Evolutionary conservation across 1,140 invertebrate species (phyloP).

Genomic region (Drosophila hydei): DNA sequence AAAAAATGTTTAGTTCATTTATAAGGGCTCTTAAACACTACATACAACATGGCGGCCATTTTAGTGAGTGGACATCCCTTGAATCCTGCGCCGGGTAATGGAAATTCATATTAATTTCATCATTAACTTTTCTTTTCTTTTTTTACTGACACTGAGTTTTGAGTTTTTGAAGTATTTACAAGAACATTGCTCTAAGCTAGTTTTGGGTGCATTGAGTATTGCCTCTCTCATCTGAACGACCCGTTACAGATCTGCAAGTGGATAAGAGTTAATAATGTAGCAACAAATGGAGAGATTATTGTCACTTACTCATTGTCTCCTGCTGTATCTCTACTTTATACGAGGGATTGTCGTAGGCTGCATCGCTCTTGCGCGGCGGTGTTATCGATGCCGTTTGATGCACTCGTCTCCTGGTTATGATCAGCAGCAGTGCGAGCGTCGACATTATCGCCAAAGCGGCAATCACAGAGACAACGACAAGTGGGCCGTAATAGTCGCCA

Average conservation of each 20-base stretch:
- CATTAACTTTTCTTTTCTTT: conserved; percentile 23
- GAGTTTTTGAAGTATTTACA: conserved; percentile 72
- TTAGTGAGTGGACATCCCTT: conserved; percentile 30
- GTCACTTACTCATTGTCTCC: conserved; percentile 92
- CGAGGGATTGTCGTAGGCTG: conserved; percentile 96
- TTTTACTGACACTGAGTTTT: conserved; percentile 74
- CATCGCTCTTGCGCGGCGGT: conserved; percentile 84
- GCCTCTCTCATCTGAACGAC: conserved; percentile 30
- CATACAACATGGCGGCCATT: conserved; percentile 72
- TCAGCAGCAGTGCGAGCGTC: conserved; percentile 90
- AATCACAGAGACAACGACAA: conserved; percentile 94
- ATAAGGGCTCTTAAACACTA: conserved; percentile 69
- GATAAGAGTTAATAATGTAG: neutral
- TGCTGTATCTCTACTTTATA: conserved; percentile 97
- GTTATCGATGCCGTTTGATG: conserved; percentile 88
- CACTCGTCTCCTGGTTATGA: conserved; percentile 90
- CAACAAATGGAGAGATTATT: neutral
- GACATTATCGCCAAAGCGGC: conserved; percentile 92
- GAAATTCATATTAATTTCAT: conserved; percentile 36
- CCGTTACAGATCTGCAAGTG: conserved; percentile 77
- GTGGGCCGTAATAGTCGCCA: conserved; percentile 92
- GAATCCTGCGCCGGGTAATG: conserved; percentile 53
- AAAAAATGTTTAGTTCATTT: conserved; percentile 41
- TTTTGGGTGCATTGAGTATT: conserved; percentile 47
- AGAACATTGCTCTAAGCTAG: conserved; percentile 68